These are phyloP conservation scores for Xiphophorus maculatus DNA, from an alignment of 2,113 vertebrate species.

Conservation along the genomic window DNA sequence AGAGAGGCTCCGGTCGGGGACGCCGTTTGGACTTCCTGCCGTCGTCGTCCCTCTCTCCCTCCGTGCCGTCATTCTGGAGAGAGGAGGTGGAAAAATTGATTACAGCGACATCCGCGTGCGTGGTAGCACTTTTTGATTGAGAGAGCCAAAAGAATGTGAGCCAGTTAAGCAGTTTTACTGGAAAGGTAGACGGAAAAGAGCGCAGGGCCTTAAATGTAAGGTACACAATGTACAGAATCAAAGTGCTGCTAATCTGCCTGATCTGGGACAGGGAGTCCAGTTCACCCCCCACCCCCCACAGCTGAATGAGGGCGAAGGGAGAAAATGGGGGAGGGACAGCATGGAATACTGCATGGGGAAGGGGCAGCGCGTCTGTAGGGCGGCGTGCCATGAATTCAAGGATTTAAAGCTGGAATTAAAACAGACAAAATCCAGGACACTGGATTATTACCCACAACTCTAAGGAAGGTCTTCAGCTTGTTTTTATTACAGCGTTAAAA, in stretches of 20 bases:
- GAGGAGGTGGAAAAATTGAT: neutral
- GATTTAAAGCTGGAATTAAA: conserved; percentile 33
- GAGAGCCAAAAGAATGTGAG: no score
- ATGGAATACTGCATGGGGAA: conserved; percentile 43
- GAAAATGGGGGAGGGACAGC: conserved; percentile 61
- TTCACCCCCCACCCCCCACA: conserved; percentile 28
- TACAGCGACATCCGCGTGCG: neutral
- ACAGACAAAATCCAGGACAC: neutral
- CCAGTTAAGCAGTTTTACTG: neutral
- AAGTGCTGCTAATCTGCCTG: conserved; percentile 67
- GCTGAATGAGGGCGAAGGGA: conserved; percentile 35
- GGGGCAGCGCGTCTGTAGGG: conserved; percentile 25
- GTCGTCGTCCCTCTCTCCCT: conserved; percentile 83
- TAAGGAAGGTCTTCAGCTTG: neutral
- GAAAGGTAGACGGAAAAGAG: neutral
- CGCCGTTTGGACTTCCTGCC: conserved; percentile 92
- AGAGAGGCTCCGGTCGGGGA: conserved; percentile 92
- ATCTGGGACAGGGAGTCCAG: conserved; percentile 57
- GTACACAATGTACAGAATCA: conserved; percentile 51
- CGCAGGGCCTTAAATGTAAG: neutral
- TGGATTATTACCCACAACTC: rapidly evolving
- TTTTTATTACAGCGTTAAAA: neutral
- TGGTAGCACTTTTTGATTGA: neutral
- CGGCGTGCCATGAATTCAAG: conserved; percentile 20
- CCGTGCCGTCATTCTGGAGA: conserved; percentile 73